Evolutionary conservation across 2,888 invertebrate genomes (phyloP), one percentile per base, ranked within the genome.

Genomic region (Corythucha ciliata): DNA sequence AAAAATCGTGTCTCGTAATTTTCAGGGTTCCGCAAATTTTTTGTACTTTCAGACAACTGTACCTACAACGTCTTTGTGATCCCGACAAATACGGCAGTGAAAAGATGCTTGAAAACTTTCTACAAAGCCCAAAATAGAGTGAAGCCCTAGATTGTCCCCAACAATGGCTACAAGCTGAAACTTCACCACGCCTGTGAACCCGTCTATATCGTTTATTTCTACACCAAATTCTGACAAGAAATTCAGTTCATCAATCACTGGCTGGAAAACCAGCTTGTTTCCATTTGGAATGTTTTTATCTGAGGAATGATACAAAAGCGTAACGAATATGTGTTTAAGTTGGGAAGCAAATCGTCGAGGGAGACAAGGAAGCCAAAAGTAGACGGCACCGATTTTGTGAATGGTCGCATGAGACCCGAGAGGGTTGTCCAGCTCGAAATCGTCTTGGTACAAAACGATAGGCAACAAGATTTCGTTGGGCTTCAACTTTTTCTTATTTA

Each of bases 371-470:
- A 52, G 21, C 3, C 39, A 26, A 27, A 48, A n/a, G 22, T 52
- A 52, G 10, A 52, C 52, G 12, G 26, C 40, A 4, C 52, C 52
- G n/a, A 52, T 32, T 27, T 48, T 52, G 29, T 52, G 46, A n/a
- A 39, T 16, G 14, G 39, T 32, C 3, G 47, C 37, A 39, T 48
- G 39, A 18, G 32, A 39, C n/a, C 52, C 48, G 22, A 52, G 47
- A 20, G 47, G 32, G 25, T 26, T 27, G 4, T 20, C 2, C 5
- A 16, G 8, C 18, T 45, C 45, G 21, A 45, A 45, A 21, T 45
- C 45, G 7, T 45, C 42, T n/a, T n/a, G n/a, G n/a, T n/a, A n/a
- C n/a, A n/a, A n/a, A n/a, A n/a, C n/a, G n/a, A n/a, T n/a, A n/a
- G n/a, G n/a, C n/a, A n/a, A n/a, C n/a, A n/a, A n/a, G n/a, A n/a